These are phyloP conservation scores for Rhysida immarginata DNA, from an alignment of 1,140 invertebrate species.

Conservation along the genomic window DNA sequence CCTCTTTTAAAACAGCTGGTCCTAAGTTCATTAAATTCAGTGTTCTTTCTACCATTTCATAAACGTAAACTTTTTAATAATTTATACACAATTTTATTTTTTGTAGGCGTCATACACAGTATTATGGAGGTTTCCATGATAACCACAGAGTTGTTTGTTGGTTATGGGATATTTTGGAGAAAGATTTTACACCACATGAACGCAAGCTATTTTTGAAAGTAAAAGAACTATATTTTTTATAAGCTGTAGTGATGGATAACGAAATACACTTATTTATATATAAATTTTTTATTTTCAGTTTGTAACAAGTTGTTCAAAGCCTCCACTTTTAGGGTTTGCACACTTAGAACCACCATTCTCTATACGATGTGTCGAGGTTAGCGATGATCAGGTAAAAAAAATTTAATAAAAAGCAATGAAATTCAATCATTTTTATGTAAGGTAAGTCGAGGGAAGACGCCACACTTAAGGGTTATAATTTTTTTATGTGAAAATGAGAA, in stretches of 20 bases:
- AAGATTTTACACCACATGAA: constrained; percentile 86
- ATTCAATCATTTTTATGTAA: too few species aligned
- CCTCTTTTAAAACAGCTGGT: too few species aligned
- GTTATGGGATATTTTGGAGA: constrained; percentile 96
- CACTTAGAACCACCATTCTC: constrained; percentile 97
- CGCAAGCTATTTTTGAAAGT: constrained; percentile 83
- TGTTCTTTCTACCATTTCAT: too few species aligned
- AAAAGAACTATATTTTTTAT: too few species aligned
- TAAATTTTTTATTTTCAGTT: constrained; percentile 49
- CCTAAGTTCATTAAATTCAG: too few species aligned
- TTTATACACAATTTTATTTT: too few species aligned
- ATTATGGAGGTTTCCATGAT: constrained; percentile 98
- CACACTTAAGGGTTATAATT: too few species aligned
- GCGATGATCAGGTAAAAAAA: constrained; percentile 92
- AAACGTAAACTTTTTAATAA: too few species aligned
- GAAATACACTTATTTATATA: background rate
- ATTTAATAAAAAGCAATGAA: too few species aligned
- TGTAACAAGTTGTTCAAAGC: constrained; percentile 96
- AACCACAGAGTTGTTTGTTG: constrained; percentile 93
- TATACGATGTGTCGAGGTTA: constrained; percentile 96
- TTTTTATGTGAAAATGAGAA: too few species aligned
- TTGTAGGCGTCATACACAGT: constrained; percentile 69
- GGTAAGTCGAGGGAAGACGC: too few species aligned
- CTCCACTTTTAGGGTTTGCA: constrained; percentile 90
- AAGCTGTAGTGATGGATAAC: too few species aligned